Percentiles rank a stretch among this genome's conserved stretches.
phyloP scores from a whole-genome alignment of 2,888 invertebrate genomes.

The Oxycera nigricornis region DNA sequence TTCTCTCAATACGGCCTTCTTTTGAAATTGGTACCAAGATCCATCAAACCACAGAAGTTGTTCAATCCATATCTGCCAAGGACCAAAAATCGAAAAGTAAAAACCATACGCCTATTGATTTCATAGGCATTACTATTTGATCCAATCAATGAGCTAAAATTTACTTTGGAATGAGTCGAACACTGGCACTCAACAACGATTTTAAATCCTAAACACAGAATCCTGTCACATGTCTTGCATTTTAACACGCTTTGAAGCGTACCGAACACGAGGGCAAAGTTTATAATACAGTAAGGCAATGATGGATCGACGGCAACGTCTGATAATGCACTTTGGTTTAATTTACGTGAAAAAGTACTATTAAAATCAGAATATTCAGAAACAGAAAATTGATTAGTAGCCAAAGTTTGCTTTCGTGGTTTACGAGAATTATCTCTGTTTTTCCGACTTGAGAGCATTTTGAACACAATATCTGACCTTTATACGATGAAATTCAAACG shows the following conservation, averaged over 20 bases:
- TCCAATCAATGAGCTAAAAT: neutral
- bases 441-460: conserved; percentile 12
- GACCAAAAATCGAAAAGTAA: conserved; percentile 5
- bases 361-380: neutral
- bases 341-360: conserved; percentile 4
- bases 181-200: neutral
- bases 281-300: conserved; percentile 1
- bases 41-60: conserved; percentile 6
- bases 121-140: neutral
- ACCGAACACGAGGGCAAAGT: neutral
- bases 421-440: conserved; percentile 5
- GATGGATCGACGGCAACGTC: neutral
- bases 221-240: neutral
- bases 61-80: conserved; percentile 12
- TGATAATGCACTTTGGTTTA: conserved; percentile 1
- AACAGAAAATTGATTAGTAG: conserved; percentile 9
- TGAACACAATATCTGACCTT: neutral
- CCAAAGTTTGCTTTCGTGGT: conserved; percentile 1
- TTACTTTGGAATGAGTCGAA: neutral
- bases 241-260: neutral
- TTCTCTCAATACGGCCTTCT: too few relatives aligned
- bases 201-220: neutral
- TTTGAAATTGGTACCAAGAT: conserved; percentile 8
- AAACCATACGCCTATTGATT: conserved; percentile 1
- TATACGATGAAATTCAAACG: too few relatives aligned